These are phyloP conservation scores for Clarias macrocephalus DNA, from an alignment of 2,113 vertebrate species.

Conservation along the genomic window DNA sequence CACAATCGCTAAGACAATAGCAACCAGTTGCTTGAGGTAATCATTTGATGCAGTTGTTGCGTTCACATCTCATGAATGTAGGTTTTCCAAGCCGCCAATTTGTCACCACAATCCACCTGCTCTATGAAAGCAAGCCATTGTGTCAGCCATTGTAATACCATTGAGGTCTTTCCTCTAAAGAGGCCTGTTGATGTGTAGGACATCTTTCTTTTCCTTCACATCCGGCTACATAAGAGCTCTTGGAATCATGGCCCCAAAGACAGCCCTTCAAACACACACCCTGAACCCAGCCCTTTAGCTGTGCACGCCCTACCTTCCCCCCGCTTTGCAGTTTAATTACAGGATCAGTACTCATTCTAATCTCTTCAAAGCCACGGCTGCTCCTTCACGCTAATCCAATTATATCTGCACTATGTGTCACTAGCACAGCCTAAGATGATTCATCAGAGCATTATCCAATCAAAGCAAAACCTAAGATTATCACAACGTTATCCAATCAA, in stretches of 20 bases:
- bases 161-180: conserved; percentile 50
- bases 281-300: conserved; percentile 65
- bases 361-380: conserved; percentile 91
- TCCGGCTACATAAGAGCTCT: conserved; percentile 67
- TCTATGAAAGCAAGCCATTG: conserved; percentile 49
- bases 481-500: conserved; percentile 79
- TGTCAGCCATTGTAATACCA: conserved; percentile 46
- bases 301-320: conserved; percentile 63
- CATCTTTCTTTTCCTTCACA: conserved; percentile 63
- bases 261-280: conserved; percentile 63
- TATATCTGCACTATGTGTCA: conserved; percentile 89
- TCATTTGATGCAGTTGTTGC: conserved; percentile 24
- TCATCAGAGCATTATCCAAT: conserved; percentile 83
- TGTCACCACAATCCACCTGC: conserved; percentile 62
- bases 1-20: background rate
- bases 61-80: conserved; percentile 1
- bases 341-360: conserved; percentile 93
- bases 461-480: conserved; percentile 80
- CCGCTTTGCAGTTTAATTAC: conserved; percentile 89
- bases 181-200: conserved; percentile 58
- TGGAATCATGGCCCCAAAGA: conserved; percentile 57
- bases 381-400: conserved; percentile 94
- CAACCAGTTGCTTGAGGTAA: background rate
- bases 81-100: conserved; percentile 43
- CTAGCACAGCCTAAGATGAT: conserved; percentile 77